These are phyloP conservation scores for Coracopsis vasa DNA, from an alignment of 2,113 vertebrate species.

Conservation along the genomic window DNA sequence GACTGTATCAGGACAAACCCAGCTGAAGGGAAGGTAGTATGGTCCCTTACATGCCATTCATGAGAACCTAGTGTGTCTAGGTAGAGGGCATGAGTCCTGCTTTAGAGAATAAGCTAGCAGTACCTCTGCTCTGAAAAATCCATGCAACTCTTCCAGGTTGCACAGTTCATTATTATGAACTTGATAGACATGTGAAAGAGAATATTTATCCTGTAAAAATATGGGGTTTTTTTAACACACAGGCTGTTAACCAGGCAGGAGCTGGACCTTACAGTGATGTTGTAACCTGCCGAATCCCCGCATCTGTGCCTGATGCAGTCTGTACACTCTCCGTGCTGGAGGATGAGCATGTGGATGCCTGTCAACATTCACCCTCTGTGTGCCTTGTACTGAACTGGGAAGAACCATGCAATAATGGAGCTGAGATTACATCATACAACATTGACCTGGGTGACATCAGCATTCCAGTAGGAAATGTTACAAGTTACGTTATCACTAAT, in stretches of 20 bases:
- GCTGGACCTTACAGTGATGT: constrained; percentile 88
- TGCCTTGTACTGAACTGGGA: constrained; percentile 94
- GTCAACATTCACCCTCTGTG: constrained; percentile 79
- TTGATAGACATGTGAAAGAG: background rate
- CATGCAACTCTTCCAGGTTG: background rate
- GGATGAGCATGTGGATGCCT: constrained; percentile 69
- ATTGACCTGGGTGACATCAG: constrained; percentile 84
- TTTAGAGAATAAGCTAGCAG: background rate
- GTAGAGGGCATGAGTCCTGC: background rate
- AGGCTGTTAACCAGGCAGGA: constrained; percentile 94
- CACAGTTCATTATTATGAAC: background rate
- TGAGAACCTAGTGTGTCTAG: background rate
- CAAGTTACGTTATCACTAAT: constrained; percentile 77
- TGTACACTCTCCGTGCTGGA: constrained; percentile 80
- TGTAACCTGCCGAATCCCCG: constrained; percentile 86
- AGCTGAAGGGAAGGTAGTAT: background rate
- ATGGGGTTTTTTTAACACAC: background rate
- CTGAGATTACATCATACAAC: constrained; percentile 88
- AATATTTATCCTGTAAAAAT: background rate
- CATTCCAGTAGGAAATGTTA: constrained; percentile 80
- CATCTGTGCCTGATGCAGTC: constrained; percentile 82
- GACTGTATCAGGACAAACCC: background rate
- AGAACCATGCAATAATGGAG: constrained; percentile 91
- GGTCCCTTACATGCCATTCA: rapidly evolving
- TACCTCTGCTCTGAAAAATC: background rate